Evolutionary conservation across 2,888 invertebrate species (phyloP), one percentile per base, ranked within the genome.

Genomic region (Drosophila demipolita): DNA sequence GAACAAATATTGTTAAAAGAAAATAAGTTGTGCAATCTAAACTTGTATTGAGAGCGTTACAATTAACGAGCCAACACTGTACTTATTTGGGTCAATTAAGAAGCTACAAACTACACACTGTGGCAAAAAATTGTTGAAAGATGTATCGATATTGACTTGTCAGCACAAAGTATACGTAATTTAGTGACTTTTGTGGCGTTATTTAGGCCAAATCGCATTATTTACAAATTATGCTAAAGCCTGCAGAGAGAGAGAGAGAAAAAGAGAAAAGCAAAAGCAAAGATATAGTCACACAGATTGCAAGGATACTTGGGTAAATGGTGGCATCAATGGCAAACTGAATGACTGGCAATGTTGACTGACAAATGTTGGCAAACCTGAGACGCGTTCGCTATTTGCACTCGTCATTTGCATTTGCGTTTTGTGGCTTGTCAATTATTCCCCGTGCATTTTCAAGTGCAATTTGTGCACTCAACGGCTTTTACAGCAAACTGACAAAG

Each of bases 401-500:
- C 58, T 33, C 11, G 32, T 15, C 45, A 55, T 59, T 68, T 74
- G 59, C 48, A 49, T 54, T 81, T 73, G 38, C 65, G 40, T 73
- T 73, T 70, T 68, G 61, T 40, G 62, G 65, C 49, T 68, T 60
- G 65, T 67, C 69, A 78, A 73, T 66, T 71, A 75, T 75, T 66
- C 54, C 42, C 49, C 38, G 52, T 52, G 50, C 65, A 67, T 67
- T 66, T 58, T 55, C 72, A 71, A 64, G 65, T 81, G 65, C 75
- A 65, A 71, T 72, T 80, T 62, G 64, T 70, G 36, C 67, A 50
- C 35, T 35, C 54, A 45, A 8, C 38, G 26, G 29, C 15, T 17
- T 50, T 50, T 6, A 4, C n/a, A 3, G 12, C 36, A 33, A 48
- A n/a, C 53, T 33, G 35, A 35, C 57, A 20, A 62, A 49, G 42